A percentile compares a stretch with the other conserved stretches of the same genome.
These are phyloP conservation scores for Mactra quadrangularis DNA, from an alignment of 1,140 invertebrate genomes.

Conservation along the genomic window DNA sequence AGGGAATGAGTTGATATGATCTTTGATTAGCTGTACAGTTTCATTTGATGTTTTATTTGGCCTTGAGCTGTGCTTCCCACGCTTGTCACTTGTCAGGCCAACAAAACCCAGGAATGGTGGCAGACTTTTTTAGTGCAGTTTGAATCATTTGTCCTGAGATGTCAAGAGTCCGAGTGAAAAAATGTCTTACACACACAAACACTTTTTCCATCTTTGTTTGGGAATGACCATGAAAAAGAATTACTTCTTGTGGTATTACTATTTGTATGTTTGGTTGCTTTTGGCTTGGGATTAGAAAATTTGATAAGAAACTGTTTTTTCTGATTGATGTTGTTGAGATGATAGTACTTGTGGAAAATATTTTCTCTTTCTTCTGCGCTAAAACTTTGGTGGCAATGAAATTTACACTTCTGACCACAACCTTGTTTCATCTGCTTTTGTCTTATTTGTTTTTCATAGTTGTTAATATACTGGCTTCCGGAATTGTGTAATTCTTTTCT, in stretches of 20 bases:
- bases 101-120: background rate
- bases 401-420: constrained; percentile 8
- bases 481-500: background rate
- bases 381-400: background rate
- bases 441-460: background rate
- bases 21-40: background rate
- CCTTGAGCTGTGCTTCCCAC: background rate
- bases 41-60: constrained; percentile 9
- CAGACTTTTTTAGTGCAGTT: background rate
- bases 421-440: background rate
- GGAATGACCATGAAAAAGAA: background rate
- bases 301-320: constrained; percentile 13
- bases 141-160: constrained; percentile 14
- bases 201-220: too few species aligned
- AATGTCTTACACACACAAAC: constrained; percentile 3
- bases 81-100: background rate
- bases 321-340: background rate
- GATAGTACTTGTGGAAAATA: constrained; percentile 11
- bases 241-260: background rate
- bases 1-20: constrained; percentile 22
- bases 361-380: background rate
- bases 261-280: background rate
- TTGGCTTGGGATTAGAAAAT: background rate
- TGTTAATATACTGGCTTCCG: background rate
- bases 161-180: background rate